Base-by-base conservation (phyloP, 2,888 invertebrate species). In the Limnephilus marmoratus region DNA sequence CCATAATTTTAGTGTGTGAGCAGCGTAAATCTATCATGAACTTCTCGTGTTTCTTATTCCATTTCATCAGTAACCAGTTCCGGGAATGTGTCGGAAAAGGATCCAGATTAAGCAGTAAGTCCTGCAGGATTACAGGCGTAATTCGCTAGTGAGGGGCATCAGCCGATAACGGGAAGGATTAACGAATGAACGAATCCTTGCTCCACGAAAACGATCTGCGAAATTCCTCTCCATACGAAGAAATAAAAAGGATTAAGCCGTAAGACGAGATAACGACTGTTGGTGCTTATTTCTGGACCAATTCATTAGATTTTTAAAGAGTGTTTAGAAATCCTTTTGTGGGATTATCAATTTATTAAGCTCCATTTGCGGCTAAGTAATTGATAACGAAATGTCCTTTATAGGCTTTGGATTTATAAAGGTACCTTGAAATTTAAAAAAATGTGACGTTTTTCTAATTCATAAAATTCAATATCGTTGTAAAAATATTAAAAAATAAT, bases 81-180 rank as follows among this genome's bases (percentile, higher is more conserved):
- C n/a, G 24, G 68, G 85, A 85, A 85, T 53, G 85, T 85, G 85
- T 53, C 18, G 41, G 90, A 68, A 91, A 83, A 34, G 85, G 92
- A 92, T 91, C 88, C 90, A 91, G 91, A 93, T 93, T 93, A 93
- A 93, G 92, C 91, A 93, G 91, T 93, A 92, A 93, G 91, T 91
- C 93, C 49, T 68, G 83, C 89, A 83, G 93, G 90, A 90, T 93
- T 92, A 91, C 86, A 68, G 90, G 45, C 92, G 93, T 93, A 93
- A 93, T 93, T 90, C 93, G 90, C 37, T 90, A 81, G 85, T 90
- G 90, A 91, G 92, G 90, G 93, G 92, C 93, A 93, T 93, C 93
- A 91, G 93, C 91, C 92, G 93, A 93, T 93, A 93, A 93, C 92
- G 93, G 90, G 68, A n/a, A 85, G 93, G 93, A 93, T 93, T 93